Evolutionary conservation across 2,888 invertebrate genomes (phyloP).

Genomic region (Tenodera sinensis): DNA sequence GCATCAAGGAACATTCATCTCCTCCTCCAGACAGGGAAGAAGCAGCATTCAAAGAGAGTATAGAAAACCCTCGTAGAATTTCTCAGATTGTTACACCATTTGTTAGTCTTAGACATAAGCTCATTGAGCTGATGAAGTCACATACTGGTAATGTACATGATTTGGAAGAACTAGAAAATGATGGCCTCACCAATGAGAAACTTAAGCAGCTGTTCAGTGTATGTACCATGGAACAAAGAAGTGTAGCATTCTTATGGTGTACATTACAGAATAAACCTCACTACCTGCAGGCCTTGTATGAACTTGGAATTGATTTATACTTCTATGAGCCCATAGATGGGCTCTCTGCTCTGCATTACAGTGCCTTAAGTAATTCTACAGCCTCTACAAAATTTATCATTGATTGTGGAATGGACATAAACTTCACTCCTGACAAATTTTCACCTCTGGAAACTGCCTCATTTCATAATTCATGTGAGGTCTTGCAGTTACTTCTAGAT

Average conservation of each 20-base stretch:
- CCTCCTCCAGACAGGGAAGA: neutral
- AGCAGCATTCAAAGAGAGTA: neutral
- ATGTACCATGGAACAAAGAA: slow-evolving; percentile 64
- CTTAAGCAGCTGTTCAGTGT: slow-evolving; percentile 51
- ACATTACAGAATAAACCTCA: slow-evolving; percentile 69
- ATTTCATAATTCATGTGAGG: slow-evolving; percentile 79
- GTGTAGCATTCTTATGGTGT: slow-evolving; percentile 69
- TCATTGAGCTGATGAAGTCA: slow-evolving; percentile 7
- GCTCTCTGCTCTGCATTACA: slow-evolving; percentile 66
- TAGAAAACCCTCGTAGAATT: neutral
- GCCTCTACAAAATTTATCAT: slow-evolving; percentile 68
- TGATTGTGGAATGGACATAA: slow-evolving; percentile 63
- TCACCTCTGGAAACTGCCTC: slow-evolving; percentile 87
- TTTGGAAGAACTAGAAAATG: slow-evolving; percentile 58
- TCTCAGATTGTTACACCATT: neutral
- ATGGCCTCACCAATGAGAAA: slow-evolving; percentile 58
- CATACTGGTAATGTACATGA: neutral
- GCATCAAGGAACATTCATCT: neutral
- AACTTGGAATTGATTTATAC: slow-evolving; percentile 64
- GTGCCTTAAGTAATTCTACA: slow-evolving; percentile 71
- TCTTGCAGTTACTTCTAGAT: slow-evolving; percentile 71
- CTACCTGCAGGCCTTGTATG: slow-evolving; percentile 60
- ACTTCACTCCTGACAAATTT: slow-evolving; percentile 66
- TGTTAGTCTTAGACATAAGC: neutral
- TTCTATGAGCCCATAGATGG: slow-evolving; percentile 69